These are phyloP conservation scores for Cordilura impudica DNA, from an alignment of 2,888 invertebrate species.

Conservation along the genomic window DNA sequence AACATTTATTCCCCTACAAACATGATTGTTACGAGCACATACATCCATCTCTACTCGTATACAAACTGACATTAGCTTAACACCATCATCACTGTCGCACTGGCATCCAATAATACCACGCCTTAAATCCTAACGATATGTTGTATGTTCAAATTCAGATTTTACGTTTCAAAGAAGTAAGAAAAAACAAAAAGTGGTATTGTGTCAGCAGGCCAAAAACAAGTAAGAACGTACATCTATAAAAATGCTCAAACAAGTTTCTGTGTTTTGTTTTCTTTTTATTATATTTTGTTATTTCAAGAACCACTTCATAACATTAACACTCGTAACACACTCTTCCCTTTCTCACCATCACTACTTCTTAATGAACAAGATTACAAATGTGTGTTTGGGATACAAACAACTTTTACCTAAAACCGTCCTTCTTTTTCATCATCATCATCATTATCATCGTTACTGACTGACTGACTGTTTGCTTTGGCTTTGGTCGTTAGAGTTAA, in stretches of 20 bases:
- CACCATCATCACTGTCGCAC: conserved; percentile 12
- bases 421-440: conserved; percentile 20
- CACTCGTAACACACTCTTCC: neutral
- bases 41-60: neutral
- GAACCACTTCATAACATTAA: conserved; percentile 21
- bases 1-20: neutral
- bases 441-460: conserved; percentile 7
- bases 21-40: neutral
- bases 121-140: conserved; percentile 45
- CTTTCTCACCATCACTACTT: neutral
- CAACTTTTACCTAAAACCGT: conserved; percentile 53
- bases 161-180: conserved; percentile 40
- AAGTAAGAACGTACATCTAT: conserved; percentile 16
- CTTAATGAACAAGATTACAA: neutral
- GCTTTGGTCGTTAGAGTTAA: conserved; percentile 19
- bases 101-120: conserved; percentile 45
- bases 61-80: conserved; percentile 30
- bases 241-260: conserved; percentile 45
- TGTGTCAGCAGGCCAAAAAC: conserved; percentile 64
- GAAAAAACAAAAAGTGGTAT: conserved; percentile 52
- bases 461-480: neutral
- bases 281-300: conserved; percentile 31
- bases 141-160: conserved; percentile 31
- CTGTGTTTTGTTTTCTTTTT: too few relatives aligned
- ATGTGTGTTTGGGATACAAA: conserved; percentile 21